These are phyloP conservation scores for Eutrigla gurnardus DNA, from an alignment of 2,797 vertebrate species.

Conservation along the genomic window DNA sequence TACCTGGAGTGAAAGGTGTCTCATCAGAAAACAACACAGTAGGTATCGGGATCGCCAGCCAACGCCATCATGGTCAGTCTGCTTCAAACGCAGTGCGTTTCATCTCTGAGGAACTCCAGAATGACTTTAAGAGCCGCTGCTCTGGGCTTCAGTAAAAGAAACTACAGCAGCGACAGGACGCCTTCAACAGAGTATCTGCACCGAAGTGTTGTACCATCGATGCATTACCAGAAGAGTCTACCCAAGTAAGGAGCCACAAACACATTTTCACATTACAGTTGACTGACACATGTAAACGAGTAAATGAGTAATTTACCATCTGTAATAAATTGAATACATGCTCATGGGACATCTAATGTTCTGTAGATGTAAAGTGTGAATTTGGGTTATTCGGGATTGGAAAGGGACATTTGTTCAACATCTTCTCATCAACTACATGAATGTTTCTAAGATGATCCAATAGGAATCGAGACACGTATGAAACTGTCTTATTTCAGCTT, in stretches of 20 bases:
- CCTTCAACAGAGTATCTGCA: slow-evolving; percentile 85
- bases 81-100: slow-evolving; percentile 45
- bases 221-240: slow-evolving; percentile 97
- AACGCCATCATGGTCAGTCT: slow-evolving; percentile 70
- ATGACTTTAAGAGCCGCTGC: slow-evolving; percentile 39
- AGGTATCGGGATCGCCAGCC: not conserved
- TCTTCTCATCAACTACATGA: too few relatives aligned
- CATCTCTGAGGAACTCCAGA: slow-evolving; percentile 53
- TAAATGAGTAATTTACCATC: fast-evolving
- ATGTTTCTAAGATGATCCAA: too few relatives aligned
- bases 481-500: too few relatives aligned
- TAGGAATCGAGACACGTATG: too few relatives aligned
- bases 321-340: too few relatives aligned
- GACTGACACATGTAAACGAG: too few relatives aligned
- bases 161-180: slow-evolving; percentile 73
- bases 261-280: not conserved
- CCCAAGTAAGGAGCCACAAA: slow-evolving; percentile 86
- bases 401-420: too few relatives aligned
- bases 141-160: slow-evolving; percentile 22
- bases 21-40: too few relatives aligned
- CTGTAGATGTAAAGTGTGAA: too few relatives aligned
- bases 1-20: not conserved
- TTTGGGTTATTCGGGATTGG: too few relatives aligned
- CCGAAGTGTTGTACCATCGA: slow-evolving; percentile 92
- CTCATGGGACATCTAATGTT: too few relatives aligned